Evolutionary conservation across 2,888 invertebrate genomes (phyloP).

Genomic region (Trissolcus japonicus): DNA sequence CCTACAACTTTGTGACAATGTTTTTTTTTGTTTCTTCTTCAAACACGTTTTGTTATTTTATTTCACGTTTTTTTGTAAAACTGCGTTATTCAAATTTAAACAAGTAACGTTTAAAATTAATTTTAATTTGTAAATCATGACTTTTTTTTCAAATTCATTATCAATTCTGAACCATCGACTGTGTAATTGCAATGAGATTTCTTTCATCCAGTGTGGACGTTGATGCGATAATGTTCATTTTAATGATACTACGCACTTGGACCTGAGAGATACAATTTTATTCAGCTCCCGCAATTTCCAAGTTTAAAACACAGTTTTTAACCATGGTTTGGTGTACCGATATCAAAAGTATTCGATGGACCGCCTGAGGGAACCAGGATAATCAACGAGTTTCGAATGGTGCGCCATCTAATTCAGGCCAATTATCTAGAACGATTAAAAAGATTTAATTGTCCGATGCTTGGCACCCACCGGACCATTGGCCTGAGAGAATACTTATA

Average conservation of each 20-base stretch:
- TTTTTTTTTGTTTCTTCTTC: no score
- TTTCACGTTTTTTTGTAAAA: no score
- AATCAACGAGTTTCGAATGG: conserved; percentile 56
- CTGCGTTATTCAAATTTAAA: no score
- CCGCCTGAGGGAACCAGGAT: conserved; percentile 52
- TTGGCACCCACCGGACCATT: conserved; percentile 52
- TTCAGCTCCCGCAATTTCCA: conserved; percentile 7
- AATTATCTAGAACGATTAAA: conserved; percentile 73
- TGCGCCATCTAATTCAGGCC: conserved; percentile 68
- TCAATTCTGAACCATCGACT: no score
- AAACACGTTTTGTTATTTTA: no score
- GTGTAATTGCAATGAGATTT: no score
- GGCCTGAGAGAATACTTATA: conserved; percentile 25
- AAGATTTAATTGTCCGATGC: conserved; percentile 71
- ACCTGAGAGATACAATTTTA: conserved; percentile 1
- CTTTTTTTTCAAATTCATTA: no score
- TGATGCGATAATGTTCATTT: neutral
- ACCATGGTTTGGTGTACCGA: conserved; percentile 6
- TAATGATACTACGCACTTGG: no score
- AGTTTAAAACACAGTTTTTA: conserved; percentile 12
- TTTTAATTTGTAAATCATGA: no score
- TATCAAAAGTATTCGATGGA: conserved; percentile 23
- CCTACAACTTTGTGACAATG: neutral
- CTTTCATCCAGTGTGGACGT: no score
- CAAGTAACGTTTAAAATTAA: no score